Evolutionary conservation across 2,888 invertebrate species (phyloP), one percentile per base, ranked within the genome.

Genomic region (Ectemnius continuus): DNA sequence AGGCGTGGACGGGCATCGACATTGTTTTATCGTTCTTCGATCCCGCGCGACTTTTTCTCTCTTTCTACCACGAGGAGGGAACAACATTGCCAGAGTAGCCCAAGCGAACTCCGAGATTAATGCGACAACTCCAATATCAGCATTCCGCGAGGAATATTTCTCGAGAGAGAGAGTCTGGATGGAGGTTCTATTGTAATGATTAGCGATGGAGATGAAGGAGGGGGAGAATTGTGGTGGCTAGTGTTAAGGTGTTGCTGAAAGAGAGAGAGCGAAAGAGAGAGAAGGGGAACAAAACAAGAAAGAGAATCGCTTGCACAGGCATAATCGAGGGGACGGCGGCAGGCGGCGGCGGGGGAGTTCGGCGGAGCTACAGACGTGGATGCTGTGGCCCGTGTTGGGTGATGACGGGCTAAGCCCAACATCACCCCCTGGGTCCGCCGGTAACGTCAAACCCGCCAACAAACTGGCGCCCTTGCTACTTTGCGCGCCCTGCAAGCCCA

Each of bases 381-480:
- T 91, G 90, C 89, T 91, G 89, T 90, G 90, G 91, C 89, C 90
- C 74, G 89, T 88, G 84, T 83, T 90, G 85, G 88, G 90, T 79
- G 90, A 90, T 86, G 90, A 89, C 82, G 90, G 90, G 88, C 89
- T 90, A 80, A 88, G 88, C 85, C 90, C 90, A 82, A 80, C 87
- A 86, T 86, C 89, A 82, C 88, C 87, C 78, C 88, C 87, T 73
- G 84, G 83, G 78, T 79, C 79, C 78, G 78, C 16, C 6, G 52
- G 71, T 61, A 75, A 68, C 63, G 68, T 80, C 65, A 84, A 84
- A 79, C 82, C 84, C 75, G 84, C 82, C 80, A 86, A 86, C 83
- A 90, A 88, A 83, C 84, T 90, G 83, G 88, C 88, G 72, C 90
- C 90, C 56, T 75, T 91, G 61, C 83, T 91, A 26, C 85, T 90